These are phyloP conservation scores for Diarsia rubi DNA, from an alignment of 2,888 invertebrate genomes.

Conservation along the genomic window DNA sequence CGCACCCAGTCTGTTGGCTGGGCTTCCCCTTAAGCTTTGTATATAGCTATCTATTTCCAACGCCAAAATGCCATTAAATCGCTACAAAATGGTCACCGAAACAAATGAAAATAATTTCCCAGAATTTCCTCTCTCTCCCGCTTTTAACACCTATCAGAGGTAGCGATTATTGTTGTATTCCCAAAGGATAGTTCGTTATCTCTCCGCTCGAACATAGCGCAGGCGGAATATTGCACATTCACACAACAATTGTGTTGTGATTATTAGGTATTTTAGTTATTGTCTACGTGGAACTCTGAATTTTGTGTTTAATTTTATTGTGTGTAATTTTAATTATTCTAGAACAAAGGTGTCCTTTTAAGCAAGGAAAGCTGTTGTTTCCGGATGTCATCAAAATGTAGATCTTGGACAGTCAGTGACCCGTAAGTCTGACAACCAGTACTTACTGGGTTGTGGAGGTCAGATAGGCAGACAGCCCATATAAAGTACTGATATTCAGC, in stretches of 20 bases:
- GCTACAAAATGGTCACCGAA: too few species aligned
- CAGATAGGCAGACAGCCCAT: too few species aligned
- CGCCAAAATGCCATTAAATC: too few species aligned
- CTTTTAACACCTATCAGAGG: conserved; percentile 12
- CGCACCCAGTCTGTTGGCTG: too few species aligned
- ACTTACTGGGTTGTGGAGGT: too few species aligned
- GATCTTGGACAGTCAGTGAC: too few species aligned
- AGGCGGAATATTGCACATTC: conserved; percentile 26
- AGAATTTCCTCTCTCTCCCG: not conserved
- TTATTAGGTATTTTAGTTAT: conserved; percentile 2
- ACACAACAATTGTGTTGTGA: not conserved
- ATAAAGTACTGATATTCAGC: too few species aligned
- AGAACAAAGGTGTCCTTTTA: too few species aligned
- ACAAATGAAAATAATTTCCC: conserved; percentile 2
- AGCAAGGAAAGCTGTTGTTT: not conserved
- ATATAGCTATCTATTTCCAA: too few species aligned
- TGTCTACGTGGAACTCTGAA: conserved; percentile 19
- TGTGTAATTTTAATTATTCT: not conserved
- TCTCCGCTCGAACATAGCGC: not conserved
- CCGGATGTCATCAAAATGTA: not conserved
- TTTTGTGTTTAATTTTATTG: conserved; percentile 5
- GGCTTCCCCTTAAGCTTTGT: too few species aligned
- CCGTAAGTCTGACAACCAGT: too few species aligned
- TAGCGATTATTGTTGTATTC: conserved; percentile 2
- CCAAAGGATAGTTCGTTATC: conserved; percentile 33